A percentile compares a stretch with the other conserved stretches of the same genome.
These are phyloP conservation scores for Cabera pusaria DNA, from an alignment of 2,888 invertebrate species.

Conservation along the genomic window DNA sequence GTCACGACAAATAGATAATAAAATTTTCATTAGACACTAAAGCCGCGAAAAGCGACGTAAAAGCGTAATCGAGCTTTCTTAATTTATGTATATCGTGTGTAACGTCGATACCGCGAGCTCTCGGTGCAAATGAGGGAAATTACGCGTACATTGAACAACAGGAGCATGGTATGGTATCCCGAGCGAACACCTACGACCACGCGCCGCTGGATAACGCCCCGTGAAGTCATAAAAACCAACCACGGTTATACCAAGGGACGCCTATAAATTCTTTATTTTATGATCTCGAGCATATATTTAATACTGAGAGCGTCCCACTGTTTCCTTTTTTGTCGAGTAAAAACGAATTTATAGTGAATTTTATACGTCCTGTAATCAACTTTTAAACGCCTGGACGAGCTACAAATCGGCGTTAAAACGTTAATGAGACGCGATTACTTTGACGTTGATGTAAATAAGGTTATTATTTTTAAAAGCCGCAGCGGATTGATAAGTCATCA, in stretches of 20 bases:
- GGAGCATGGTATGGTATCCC: slow-evolving; percentile 57
- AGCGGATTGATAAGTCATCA: slow-evolving; percentile 40
- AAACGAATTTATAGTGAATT: slow-evolving; percentile 70
- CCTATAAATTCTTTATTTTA: slow-evolving; percentile 82
- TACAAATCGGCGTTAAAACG: slow-evolving; percentile 25
- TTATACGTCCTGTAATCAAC: slow-evolving; percentile 63
- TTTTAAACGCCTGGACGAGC: slow-evolving; percentile 53
- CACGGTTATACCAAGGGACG: slow-evolving; percentile 79
- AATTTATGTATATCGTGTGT: slow-evolving; percentile 28
- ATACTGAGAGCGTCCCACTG: slow-evolving; percentile 73
- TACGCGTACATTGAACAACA: slow-evolving; percentile 52
- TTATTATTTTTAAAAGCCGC: slow-evolving; percentile 44
- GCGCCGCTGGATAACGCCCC: slow-evolving; percentile 74
- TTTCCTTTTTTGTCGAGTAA: slow-evolving; percentile 75
- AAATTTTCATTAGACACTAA: slow-evolving; percentile 32
- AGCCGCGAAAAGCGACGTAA: slow-evolving; percentile 27
- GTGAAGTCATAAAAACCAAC: slow-evolving; percentile 78
- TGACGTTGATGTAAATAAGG: slow-evolving; percentile 49
- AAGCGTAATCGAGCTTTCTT: slow-evolving; percentile 29
- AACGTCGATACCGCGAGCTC: slow-evolving; percentile 16
- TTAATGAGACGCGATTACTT: slow-evolving; percentile 54
- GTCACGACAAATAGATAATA: slow-evolving; percentile 30
- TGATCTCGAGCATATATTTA: slow-evolving; percentile 77
- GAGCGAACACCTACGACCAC: slow-evolving; percentile 68
- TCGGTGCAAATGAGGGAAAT: slow-evolving; percentile 45